These are phyloP conservation scores for Drosophila meridionalis DNA, from an alignment of 2,888 invertebrate genomes.

Conservation along the genomic window DNA sequence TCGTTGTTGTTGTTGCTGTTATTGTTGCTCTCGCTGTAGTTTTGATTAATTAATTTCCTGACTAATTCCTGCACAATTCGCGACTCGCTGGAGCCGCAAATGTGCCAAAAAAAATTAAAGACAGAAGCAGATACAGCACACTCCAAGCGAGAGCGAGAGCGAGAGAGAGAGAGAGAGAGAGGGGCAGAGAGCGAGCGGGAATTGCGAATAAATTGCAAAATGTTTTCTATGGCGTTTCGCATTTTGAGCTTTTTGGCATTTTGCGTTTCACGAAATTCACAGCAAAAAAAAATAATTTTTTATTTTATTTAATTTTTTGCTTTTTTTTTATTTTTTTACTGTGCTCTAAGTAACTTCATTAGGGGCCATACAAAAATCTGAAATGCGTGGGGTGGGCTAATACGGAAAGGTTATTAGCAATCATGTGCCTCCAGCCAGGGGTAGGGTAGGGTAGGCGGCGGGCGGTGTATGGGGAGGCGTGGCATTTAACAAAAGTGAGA, in stretches of 20 bases:
- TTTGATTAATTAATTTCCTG: conserved; percentile 80
- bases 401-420: not conserved
- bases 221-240: conserved; percentile 36
- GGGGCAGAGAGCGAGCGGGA: not conserved
- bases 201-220: conserved; percentile 42
- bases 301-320: not conserved
- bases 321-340: not conserved
- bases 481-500: conserved; percentile 15
- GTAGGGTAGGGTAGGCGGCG: not conserved
- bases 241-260: conserved; percentile 34
- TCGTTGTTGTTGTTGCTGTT: conserved; percentile 36
- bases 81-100: conserved; percentile 76
- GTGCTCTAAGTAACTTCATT: conserved; percentile 49
- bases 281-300: not conserved
- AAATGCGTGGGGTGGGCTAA: not conserved
- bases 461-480: not conserved
- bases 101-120: conserved; percentile 64
- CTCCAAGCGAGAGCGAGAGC: not conserved
- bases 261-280: conserved; percentile 43
- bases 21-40: conserved; percentile 59
- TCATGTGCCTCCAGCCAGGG: conserved; percentile 15
- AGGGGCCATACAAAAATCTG: conserved; percentile 17
- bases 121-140: conserved; percentile 1
- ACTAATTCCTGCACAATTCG: conserved; percentile 76
- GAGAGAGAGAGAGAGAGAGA: not conserved